A percentile compares a stretch with the other conserved stretches of the same genome.
These are phyloP conservation scores for Ceratothoa steindachneri DNA, from an alignment of 2,888 invertebrate genomes.

Conservation along the genomic window DNA sequence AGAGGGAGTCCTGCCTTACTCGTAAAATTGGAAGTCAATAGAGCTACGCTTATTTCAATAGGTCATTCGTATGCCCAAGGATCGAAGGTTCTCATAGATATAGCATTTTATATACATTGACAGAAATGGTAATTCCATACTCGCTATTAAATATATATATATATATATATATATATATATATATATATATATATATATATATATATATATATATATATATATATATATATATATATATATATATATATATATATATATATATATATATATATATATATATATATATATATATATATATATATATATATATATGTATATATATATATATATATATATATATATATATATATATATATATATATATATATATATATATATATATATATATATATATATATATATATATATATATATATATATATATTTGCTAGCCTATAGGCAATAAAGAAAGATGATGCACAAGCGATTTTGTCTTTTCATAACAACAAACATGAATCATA, in stretches of 20 bases:
- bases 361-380: constrained; percentile 19
- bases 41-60: neutral
- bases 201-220: constrained; percentile 14
- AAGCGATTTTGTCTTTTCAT: neutral
- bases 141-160: constrained; percentile 8
- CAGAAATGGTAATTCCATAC: neutral
- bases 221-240: constrained; percentile 10
- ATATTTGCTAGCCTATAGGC: no score
- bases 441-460: no score
- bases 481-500: no score
- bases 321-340: constrained; percentile 16
- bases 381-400: constrained; percentile 21
- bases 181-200: constrained; percentile 21
- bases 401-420: constrained; percentile 12
- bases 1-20: neutral
- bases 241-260: constrained; percentile 13
- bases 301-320: neutral
- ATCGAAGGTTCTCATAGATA: neutral
- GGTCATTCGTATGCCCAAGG: neutral
- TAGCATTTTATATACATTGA: neutral
- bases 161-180: constrained; percentile 23
- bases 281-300: neutral
- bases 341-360: constrained; percentile 23
- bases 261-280: neutral
- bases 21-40: neutral